Evolutionary conservation across 2,888 invertebrate species (phyloP), one percentile per base, ranked within the genome.

Genomic region (Nomada hirtipes): DNA sequence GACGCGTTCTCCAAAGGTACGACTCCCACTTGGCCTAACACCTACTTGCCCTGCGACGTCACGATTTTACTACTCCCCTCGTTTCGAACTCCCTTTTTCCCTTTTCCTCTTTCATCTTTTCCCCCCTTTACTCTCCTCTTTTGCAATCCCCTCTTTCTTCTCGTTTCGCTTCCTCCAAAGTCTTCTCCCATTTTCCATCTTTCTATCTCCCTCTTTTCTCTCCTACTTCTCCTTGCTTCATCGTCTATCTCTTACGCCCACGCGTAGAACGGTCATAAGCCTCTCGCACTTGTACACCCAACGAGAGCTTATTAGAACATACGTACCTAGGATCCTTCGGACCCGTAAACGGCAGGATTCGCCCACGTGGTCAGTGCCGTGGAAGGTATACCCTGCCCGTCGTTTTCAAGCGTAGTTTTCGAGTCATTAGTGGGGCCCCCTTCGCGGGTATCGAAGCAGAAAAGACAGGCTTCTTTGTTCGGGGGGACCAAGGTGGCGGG

Each of bases 11-110:
- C 74, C 64, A 42, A 84, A 84, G 86, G 68, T 83, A 82, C 72
- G 81, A 88, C 90, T 88, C 90, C 90, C 88, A 90, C 90, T 83
- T 76, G 69, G 64, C 68, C 70, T 47, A 61, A 91, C 91, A 87
- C 91, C 90, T 85, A 88, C 90, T 83, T 78, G 68, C 61, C 50
- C 20, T 67, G 68, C 83, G 68, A 90, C 89, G 90, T 89, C 90
- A 90, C 84, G 67, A 86, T 78, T 72, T 74, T 73, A 70, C 83
- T 83, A 82, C 85, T 86, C 85, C 80, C 80, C 81, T 76, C 81
- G 65, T 76, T 76, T 67, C 70, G 73, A 78, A 53, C 70, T 36
- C 47, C 59, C 69, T 64, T 55, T 42, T 23, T 50, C 18, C 60
- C 29, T 26, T 47, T 23, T 44, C 44, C 23, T n/a, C n/a, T n/a